A percentile compares a stretch with the other conserved stretches of the same genome.
Conservation (phyloP, 2,113 vertebrate species). For the Terrapene triunguis region DNA sequence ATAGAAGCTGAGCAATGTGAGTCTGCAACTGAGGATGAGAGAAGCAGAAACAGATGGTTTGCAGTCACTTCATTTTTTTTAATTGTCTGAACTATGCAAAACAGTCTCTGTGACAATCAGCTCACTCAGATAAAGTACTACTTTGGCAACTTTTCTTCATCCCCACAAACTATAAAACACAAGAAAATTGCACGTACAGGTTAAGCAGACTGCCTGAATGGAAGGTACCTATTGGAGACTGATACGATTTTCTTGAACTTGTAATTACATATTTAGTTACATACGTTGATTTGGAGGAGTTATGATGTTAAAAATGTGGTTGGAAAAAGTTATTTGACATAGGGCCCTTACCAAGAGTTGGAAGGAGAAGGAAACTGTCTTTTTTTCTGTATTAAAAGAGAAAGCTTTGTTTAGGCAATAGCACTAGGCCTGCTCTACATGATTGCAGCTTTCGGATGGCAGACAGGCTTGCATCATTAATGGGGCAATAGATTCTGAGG, state of each 20-base stretch:
- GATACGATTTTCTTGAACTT: background rate
- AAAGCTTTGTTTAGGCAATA: background rate
- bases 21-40: background rate
- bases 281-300: background rate
- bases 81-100: background rate
- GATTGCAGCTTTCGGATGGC: background rate
- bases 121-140: background rate
- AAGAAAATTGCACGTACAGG: background rate
- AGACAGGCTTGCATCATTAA: background rate
- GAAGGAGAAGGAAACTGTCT: background rate
- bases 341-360: background rate
- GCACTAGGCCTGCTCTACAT: background rate
- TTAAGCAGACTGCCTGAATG: background rate
- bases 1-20: background rate
- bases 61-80: background rate
- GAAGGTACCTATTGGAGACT: background rate
- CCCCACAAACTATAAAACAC: background rate
- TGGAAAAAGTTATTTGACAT: background rate
- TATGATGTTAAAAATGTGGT: background rate
- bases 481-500: too few relatives aligned
- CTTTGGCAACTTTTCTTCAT: background rate
- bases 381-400: background rate
- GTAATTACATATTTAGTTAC: background rate
- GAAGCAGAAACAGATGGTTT: background rate
- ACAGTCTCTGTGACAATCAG: background rate